Evolutionary conservation across 2,888 invertebrate species (phyloP).

Genomic region (Ophion ellenae): DNA sequence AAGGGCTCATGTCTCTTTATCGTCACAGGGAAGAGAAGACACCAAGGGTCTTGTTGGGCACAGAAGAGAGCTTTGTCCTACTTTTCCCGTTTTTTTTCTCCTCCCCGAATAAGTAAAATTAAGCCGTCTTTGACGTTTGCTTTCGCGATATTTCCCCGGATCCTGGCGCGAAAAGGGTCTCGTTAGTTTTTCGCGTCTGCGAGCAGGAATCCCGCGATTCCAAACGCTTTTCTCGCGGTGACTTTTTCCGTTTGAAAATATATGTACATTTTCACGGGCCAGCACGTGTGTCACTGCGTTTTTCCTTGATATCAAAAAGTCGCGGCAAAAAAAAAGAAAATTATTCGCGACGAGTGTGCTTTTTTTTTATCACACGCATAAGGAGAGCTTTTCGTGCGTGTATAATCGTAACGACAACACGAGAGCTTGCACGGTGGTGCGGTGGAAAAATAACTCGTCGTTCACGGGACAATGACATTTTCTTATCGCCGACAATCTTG

Average conservation of each 20-base stretch:
- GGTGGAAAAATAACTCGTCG: constrained; percentile 35
- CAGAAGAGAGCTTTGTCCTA: constrained; percentile 30
- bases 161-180: constrained; percentile 37
- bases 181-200: constrained; percentile 54
- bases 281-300: constrained; percentile 13
- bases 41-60: background rate
- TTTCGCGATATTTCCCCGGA: constrained; percentile 20
- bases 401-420: background rate
- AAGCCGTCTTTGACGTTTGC: constrained; percentile 6
- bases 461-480: constrained; percentile 52
- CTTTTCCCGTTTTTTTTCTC: background rate
- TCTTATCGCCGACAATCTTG: constrained; percentile 33
- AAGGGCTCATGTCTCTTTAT: too few relatives aligned
- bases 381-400: background rate
- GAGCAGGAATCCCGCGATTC: constrained; percentile 24
- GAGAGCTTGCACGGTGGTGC: background rate
- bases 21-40: background rate
- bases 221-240: background rate
- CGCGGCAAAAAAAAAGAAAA: constrained; percentile 7
- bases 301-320: constrained; percentile 56
- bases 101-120: constrained; percentile 1
- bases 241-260: constrained; percentile 3
- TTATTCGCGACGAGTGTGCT: constrained; percentile 21
- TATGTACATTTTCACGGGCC: constrained; percentile 23
- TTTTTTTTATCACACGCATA: background rate